phyloP scores from a whole-genome alignment of 2,888 invertebrate species.

The Argynnis bischoffii region DNA sequence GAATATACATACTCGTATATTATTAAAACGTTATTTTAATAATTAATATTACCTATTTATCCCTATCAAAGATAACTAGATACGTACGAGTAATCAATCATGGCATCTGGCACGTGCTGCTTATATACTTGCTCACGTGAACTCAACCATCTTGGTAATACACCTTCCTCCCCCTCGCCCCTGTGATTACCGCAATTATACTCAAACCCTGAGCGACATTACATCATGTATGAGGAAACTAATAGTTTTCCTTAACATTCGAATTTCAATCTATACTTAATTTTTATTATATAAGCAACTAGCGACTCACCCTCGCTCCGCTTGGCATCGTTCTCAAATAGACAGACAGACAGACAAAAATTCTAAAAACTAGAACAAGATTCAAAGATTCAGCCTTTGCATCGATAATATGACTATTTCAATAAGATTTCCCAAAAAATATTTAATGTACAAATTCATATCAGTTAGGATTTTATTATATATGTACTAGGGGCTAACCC shows the following conservation, averaged over 20 bases:
- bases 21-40: background rate
- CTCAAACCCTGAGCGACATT: slow-evolving; percentile 41
- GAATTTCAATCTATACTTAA: slow-evolving; percentile 21
- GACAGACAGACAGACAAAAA: too few relatives aligned
- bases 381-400: too few relatives aligned
- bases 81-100: background rate
- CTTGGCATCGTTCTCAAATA: too few relatives aligned
- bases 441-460: too few relatives aligned
- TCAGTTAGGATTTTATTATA: too few relatives aligned
- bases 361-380: too few relatives aligned
- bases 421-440: too few relatives aligned
- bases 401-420: too few relatives aligned
- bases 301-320: too few relatives aligned
- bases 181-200: slow-evolving; percentile 26
- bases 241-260: slow-evolving; percentile 26
- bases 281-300: slow-evolving; percentile 12
- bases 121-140: slow-evolving; percentile 2
- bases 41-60: background rate
- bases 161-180: background rate
- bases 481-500: too few relatives aligned
- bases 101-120: slow-evolving; percentile 1
- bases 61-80: background rate
- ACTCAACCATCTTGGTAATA: background rate
- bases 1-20: too few relatives aligned
- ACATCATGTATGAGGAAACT: slow-evolving; percentile 41